These are phyloP conservation scores for Drosophila gaucha DNA, from an alignment of 2,888 invertebrate genomes.

Conservation along the genomic window DNA sequence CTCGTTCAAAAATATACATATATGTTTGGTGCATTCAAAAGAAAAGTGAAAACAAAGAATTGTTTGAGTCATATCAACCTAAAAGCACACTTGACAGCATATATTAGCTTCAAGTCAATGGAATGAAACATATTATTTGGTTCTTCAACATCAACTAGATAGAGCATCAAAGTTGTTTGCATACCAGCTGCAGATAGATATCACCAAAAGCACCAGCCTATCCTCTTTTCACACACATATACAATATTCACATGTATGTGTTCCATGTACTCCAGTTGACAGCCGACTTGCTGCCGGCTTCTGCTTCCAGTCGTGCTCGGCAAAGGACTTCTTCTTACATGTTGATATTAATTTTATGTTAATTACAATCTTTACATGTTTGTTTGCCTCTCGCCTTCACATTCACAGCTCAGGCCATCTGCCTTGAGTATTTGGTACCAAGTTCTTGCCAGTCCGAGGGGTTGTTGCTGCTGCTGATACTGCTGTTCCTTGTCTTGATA, in stretches of 20 bases:
- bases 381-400: constrained; percentile 42
- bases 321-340: constrained; percentile 40
- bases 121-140: constrained; percentile 11
- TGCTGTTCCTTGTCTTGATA: constrained; percentile 42
- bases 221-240: background rate
- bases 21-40: too few relatives aligned
- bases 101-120: constrained; percentile 3
- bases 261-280: constrained; percentile 16
- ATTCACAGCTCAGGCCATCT: constrained; percentile 9
- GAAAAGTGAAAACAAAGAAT: background rate
- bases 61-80: background rate
- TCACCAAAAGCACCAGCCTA: constrained; percentile 8
- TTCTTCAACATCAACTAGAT: background rate
- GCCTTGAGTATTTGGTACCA: constrained; percentile 28
- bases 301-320: constrained; percentile 17
- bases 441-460: constrained; percentile 11
- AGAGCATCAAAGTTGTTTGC: constrained; percentile 5
- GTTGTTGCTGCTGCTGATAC: constrained; percentile 24
- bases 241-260: background rate
- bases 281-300: constrained; percentile 5
- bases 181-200: constrained; percentile 2
- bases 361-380: constrained; percentile 73
- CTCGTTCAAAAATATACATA: too few relatives aligned
- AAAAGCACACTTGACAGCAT: constrained; percentile 6
- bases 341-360: constrained; percentile 79